phyloP scores from a whole-genome alignment of 2,888 invertebrate species.

The Pilophorus perplexus region DNA sequence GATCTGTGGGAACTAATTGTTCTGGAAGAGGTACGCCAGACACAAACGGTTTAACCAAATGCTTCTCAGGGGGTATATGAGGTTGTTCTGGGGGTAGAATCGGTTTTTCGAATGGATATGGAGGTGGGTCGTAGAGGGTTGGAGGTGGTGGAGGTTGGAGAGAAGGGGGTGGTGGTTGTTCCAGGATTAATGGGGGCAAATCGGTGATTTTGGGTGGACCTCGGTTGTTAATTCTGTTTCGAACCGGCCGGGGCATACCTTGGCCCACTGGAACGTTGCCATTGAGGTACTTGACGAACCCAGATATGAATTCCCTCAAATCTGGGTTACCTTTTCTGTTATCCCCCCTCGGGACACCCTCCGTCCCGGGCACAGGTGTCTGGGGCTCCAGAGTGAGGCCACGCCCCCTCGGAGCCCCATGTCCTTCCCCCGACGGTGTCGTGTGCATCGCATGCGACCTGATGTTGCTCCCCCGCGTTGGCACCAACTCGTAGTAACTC shows the following conservation, averaged over 20 bases:
- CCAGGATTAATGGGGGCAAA: slow-evolving; percentile 67
- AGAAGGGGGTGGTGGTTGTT: slow-evolving; percentile 57
- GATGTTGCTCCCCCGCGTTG: slow-evolving; percentile 27
- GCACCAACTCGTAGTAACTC: slow-evolving; percentile 40
- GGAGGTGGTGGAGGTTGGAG: slow-evolving; percentile 55
- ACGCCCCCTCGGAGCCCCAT: slow-evolving; percentile 44
- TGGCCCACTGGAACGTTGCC: slow-evolving; percentile 65
- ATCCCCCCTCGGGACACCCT: slow-evolving; percentile 42
- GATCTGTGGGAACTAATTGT: slow-evolving; percentile 62
- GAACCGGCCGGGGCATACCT: slow-evolving; percentile 62
- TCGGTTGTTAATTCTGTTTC: slow-evolving; percentile 81
- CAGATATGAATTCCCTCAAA: slow-evolving; percentile 86
- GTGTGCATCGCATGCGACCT: slow-evolving; percentile 31
- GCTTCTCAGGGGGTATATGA: slow-evolving; percentile 37
- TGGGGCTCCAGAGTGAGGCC: slow-evolving; percentile 41
- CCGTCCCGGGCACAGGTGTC: slow-evolving; percentile 38
- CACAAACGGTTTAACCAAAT: slow-evolving; percentile 60
- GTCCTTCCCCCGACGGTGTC: slow-evolving; percentile 43
- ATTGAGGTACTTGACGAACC: slow-evolving; percentile 81
- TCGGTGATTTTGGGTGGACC: slow-evolving; percentile 85
- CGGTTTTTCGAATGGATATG: slow-evolving; percentile 67
- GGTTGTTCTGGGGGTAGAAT: slow-evolving; percentile 49
- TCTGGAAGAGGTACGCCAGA: slow-evolving; percentile 71
- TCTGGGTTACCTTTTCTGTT: slow-evolving; percentile 63
- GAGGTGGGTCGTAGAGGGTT: slow-evolving; percentile 53